These are phyloP conservation scores for Drosophila dives DNA, from an alignment of 2,888 invertebrate species.

Conservation along the genomic window DNA sequence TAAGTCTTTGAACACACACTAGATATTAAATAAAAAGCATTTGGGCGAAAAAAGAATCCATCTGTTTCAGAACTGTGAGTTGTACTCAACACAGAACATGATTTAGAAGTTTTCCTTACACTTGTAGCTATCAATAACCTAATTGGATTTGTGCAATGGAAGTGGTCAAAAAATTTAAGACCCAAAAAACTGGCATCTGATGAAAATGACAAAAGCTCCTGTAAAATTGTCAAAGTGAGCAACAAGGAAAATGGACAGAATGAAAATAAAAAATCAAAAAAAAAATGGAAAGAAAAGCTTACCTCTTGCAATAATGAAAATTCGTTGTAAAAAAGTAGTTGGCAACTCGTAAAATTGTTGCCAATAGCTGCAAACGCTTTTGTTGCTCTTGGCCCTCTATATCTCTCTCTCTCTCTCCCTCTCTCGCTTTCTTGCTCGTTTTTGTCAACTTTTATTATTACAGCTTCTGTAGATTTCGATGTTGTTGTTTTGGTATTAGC, in stretches of 20 bases:
- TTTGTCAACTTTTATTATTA: slow-evolving; percentile 28
- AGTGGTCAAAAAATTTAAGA: slow-evolving; percentile 27
- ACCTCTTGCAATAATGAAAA: slow-evolving; percentile 76
- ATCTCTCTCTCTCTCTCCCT: not conserved
- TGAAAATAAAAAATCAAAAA: slow-evolving; percentile 6
- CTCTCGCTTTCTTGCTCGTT: not conserved
- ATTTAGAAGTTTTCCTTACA: slow-evolving; percentile 23
- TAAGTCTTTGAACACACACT: not conserved
- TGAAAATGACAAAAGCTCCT: slow-evolving; percentile 26
- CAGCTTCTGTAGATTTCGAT: slow-evolving; percentile 44
- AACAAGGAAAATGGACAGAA: not conserved
- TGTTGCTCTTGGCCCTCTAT: slow-evolving; percentile 11
- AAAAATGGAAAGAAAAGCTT: slow-evolving; percentile 42
- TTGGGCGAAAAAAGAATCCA: not conserved
- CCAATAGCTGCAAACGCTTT: slow-evolving; percentile 57
- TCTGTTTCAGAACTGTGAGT: slow-evolving; percentile 7
- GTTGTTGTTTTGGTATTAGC: slow-evolving; percentile 38
- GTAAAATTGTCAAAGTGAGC: slow-evolving; percentile 22
- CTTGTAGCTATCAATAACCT: slow-evolving; percentile 22
- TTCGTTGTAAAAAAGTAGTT: slow-evolving; percentile 78
- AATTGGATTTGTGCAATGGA: slow-evolving; percentile 27
- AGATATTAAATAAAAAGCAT: not conserved
- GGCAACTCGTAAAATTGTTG: slow-evolving; percentile 75
- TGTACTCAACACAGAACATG: slow-evolving; percentile 9
- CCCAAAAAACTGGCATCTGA: slow-evolving; percentile 42